phyloP scores from a whole-genome alignment of 2,797 vertebrate species.

The Myripristis jacobus region DNA sequence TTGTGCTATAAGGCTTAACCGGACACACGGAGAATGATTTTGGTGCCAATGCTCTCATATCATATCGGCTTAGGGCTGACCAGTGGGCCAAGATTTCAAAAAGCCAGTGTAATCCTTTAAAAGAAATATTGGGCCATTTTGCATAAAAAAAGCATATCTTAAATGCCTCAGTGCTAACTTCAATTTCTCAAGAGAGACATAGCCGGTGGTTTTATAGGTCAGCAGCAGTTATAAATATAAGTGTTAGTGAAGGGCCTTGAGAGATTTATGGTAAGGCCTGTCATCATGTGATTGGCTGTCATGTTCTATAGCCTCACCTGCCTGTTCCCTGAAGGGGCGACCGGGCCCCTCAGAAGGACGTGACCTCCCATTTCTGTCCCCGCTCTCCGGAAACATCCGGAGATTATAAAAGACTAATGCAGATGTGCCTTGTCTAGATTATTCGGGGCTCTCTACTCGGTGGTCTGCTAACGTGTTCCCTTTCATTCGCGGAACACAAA shows the following conservation, averaged over 20 bases:
- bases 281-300: constrained; percentile 59
- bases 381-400: constrained; percentile 27
- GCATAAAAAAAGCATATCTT: background rate
- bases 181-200: constrained; percentile 25
- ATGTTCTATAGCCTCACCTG: constrained; percentile 61
- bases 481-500: constrained; percentile 23
- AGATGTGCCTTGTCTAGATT: constrained; percentile 14
- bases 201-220: constrained; percentile 51
- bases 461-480: constrained; percentile 25
- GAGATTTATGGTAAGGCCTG: constrained; percentile 50
- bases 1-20: no score
- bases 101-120: background rate
- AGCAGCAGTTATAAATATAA: constrained; percentile 58
- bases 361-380: constrained; percentile 49
- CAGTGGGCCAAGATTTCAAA: background rate
- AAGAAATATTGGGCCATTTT: background rate
- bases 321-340: constrained; percentile 48
- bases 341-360: constrained; percentile 42
- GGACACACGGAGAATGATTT: no score
- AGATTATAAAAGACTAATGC: constrained; percentile 35
- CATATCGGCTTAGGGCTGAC: no score
- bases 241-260: constrained; percentile 32
- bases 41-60: no score
- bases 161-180: constrained; percentile 9
- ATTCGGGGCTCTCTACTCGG: constrained; percentile 14